Conservation (phyloP, 2,797 vertebrate species). For the Poeciliopsis infans region DNA sequence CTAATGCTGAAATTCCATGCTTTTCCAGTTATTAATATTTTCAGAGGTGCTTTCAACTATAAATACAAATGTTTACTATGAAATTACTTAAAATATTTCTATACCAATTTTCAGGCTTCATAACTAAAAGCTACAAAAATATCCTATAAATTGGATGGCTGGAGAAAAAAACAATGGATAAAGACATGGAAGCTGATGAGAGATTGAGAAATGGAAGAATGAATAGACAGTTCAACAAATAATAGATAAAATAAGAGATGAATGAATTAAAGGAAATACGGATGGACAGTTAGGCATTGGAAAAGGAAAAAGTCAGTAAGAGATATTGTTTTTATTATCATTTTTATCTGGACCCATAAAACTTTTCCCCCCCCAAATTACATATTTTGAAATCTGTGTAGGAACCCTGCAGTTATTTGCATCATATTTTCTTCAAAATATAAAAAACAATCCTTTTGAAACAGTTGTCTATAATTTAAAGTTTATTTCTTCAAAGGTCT, state of each 20-base stretch:
- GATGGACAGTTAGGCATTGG: neutral
- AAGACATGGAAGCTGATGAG: neutral
- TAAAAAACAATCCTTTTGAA: conserved; percentile 7
- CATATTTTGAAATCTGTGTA: neutral
- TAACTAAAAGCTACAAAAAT: neutral
- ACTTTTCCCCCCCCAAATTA: neutral
- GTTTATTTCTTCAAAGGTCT: conserved; percentile 31
- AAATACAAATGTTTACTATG: neutral
- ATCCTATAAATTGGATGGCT: neutral
- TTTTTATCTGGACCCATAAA: no score
- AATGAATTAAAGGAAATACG: neutral
- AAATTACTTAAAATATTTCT: neutral
- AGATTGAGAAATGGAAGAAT: neutral
- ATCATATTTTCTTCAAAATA: neutral
- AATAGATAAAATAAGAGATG: neutral
- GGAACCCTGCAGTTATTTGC: neutral
- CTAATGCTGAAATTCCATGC: neutral
- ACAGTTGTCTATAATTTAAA: conserved; percentile 17
- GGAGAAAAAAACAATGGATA: neutral
- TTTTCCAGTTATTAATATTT: neutral
- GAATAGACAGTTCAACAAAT: neutral
- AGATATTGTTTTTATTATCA: neutral
- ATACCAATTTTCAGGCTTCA: neutral
- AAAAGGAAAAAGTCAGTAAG: neutral
- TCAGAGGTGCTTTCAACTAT: neutral